Conservation (phyloP, 64 coral and sea anemone species). For the Astreopora myriophthalma region DNA sequence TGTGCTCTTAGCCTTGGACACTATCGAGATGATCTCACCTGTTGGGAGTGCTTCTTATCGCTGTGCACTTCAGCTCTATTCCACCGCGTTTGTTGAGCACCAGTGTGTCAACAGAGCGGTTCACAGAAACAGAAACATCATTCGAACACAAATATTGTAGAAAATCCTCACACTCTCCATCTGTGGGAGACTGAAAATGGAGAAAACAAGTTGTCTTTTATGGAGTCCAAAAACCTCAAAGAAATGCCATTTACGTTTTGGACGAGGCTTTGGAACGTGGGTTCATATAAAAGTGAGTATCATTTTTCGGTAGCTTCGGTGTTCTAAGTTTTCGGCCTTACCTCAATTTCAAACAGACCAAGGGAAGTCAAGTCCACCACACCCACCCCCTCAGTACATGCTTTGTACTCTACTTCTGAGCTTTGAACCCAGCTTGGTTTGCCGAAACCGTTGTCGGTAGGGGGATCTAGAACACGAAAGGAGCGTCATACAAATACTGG, state of each 20-base stretch:
- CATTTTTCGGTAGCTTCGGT: neutral
- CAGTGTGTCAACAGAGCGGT: constrained; percentile 56
- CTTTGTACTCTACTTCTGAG: constrained; percentile 73
- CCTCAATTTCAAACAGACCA: constrained; percentile 83
- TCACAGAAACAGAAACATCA: constrained; percentile 70
- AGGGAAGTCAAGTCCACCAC: constrained; percentile 85
- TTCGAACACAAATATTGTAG: constrained; percentile 76
- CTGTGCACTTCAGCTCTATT: constrained; percentile 67
- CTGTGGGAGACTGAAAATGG: constrained; percentile 48
- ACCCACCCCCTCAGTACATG: constrained; percentile 73
- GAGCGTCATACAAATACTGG: neutral
- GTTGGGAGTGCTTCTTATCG: constrained; percentile 62
- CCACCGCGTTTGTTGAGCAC: constrained; percentile 82
- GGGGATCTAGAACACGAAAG: neutral
- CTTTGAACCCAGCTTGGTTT: constrained; percentile 79
- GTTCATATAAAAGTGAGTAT: too few species aligned
- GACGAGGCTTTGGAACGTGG: too few species aligned
- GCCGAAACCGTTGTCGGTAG: constrained; percentile 65
- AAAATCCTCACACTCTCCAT: constrained; percentile 56
- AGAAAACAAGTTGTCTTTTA: neutral
- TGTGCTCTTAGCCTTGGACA: too few species aligned
- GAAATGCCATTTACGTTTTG: too few species aligned
- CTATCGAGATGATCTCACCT: constrained; percentile 28
- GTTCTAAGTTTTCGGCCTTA: neutral
- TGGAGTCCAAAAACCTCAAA: neutral